These are phyloP conservation scores for Lucinisca nassula DNA, from an alignment of 2,888 invertebrate species.

Conservation along the genomic window DNA sequence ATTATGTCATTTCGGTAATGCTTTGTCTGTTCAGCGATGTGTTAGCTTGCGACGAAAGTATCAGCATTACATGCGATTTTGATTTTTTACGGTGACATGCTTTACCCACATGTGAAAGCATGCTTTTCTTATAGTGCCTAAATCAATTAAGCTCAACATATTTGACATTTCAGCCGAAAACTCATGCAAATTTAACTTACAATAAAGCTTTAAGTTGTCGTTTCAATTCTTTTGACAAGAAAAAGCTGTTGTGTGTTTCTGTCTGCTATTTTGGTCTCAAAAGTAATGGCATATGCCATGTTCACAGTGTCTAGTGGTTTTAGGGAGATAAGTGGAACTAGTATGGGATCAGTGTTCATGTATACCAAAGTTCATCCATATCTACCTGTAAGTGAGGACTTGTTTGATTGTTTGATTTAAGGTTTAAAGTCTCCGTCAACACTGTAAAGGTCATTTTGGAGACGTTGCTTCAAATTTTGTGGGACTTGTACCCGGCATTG, in stretches of 20 bases:
- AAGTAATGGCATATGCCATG: slow-evolving; percentile 1
- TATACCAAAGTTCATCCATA: slow-evolving; percentile 64
- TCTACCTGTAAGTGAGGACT: slow-evolving; percentile 24
- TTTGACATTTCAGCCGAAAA: no score
- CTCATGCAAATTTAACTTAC: background rate
- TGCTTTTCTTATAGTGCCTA: no score
- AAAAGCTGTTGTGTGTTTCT: background rate
- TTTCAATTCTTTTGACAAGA: background rate
- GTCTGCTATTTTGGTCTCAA: background rate
- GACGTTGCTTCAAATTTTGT: no score
- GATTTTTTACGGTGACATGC: background rate
- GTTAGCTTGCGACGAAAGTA: no score
- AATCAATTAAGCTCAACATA: no score
- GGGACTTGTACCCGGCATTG: no score
- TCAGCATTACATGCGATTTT: no score
- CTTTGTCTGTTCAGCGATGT: no score
- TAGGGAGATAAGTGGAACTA: background rate
- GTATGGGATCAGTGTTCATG: slow-evolving; percentile 62
- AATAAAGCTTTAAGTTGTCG: background rate
- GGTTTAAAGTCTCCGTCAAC: no score
- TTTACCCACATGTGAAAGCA: background rate
- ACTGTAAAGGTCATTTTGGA: no score
- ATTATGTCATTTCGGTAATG: no score
- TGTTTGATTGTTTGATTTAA: no score
- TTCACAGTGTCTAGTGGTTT: slow-evolving; percentile 12